These are phyloP conservation scores for Bergia sp. DNA, from an alignment of 92 coral and sea anemone species.

Conservation along the genomic window DNA sequence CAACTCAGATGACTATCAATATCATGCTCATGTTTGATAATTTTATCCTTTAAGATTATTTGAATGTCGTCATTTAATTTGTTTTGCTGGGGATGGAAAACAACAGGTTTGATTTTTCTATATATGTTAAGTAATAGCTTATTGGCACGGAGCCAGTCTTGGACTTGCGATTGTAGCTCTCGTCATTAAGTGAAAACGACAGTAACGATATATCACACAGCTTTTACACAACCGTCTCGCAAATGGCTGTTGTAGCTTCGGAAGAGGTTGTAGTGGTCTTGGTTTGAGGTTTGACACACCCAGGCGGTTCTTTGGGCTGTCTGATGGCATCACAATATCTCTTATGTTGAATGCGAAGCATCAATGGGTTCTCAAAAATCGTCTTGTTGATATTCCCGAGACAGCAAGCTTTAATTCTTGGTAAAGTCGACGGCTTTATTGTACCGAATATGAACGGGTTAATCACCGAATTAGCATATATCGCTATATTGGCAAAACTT, in stretches of 20 bases:
- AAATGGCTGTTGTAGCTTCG: neutral
- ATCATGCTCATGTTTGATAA: no score
- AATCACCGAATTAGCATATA: conserved; percentile 22
- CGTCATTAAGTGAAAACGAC: no score
- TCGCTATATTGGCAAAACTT: conserved; percentile 31
- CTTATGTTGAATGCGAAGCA: conserved; percentile 32
- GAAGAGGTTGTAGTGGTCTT: neutral
- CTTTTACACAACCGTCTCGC: conserved; percentile 5
- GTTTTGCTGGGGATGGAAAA: no score
- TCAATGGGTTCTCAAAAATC: conserved; percentile 17
- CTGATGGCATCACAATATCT: conserved; percentile 18
- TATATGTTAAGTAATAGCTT: no score
- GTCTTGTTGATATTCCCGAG: conserved; percentile 12
- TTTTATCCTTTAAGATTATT: no score
- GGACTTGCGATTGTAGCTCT: no score
- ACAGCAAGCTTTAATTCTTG: conserved; percentile 31
- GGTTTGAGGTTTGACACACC: neutral
- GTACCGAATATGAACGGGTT: conserved; percentile 38
- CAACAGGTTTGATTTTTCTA: no score
- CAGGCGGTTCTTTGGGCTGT: neutral
- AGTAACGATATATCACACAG: neutral
- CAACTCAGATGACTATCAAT: no score
- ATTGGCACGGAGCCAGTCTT: no score
- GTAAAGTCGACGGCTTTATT: conserved; percentile 23
- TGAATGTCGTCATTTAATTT: no score